phyloP scores from a whole-genome alignment of 2,888 invertebrate genomes.

The Phalera bucephala region DNA sequence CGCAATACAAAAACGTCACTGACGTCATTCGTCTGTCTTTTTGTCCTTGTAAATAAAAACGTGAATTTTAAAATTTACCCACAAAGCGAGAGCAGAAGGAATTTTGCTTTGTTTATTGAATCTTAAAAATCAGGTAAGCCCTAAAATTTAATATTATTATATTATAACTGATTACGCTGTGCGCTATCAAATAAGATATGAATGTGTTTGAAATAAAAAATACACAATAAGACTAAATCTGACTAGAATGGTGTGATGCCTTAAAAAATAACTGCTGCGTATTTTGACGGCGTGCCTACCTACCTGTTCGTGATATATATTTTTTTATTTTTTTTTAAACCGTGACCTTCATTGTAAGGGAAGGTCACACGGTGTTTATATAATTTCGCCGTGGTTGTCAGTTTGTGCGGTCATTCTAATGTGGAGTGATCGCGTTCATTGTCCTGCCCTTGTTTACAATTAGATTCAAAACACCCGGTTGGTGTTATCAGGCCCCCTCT shows the following conservation, averaged over 20 bases:
- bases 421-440: constrained; percentile 44
- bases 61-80: constrained; percentile 37
- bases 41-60: constrained; percentile 49
- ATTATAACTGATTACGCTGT: not conserved
- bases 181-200: no score
- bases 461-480: constrained; percentile 39
- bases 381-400: constrained; percentile 42
- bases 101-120: constrained; percentile 9
- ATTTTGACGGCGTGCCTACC: no score
- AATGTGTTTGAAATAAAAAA: no score
- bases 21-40: constrained; percentile 36
- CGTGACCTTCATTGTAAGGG: constrained; percentile 60
- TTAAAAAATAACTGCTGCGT: constrained; percentile 4
- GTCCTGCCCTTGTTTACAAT: constrained; percentile 52
- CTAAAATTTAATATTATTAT: not conserved
- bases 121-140: constrained; percentile 15
- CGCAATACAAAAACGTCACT: constrained; percentile 27
- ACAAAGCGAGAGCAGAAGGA: constrained; percentile 17
- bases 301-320: no score
- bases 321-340: no score
- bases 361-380: constrained; percentile 73
- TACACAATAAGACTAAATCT: no score
- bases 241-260: no score
- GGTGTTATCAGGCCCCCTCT: constrained; percentile 44
- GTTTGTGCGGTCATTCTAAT: constrained; percentile 36